Base-by-base conservation (phyloP, 2,113 vertebrate species). In the Callopanchax toddi region DNA sequence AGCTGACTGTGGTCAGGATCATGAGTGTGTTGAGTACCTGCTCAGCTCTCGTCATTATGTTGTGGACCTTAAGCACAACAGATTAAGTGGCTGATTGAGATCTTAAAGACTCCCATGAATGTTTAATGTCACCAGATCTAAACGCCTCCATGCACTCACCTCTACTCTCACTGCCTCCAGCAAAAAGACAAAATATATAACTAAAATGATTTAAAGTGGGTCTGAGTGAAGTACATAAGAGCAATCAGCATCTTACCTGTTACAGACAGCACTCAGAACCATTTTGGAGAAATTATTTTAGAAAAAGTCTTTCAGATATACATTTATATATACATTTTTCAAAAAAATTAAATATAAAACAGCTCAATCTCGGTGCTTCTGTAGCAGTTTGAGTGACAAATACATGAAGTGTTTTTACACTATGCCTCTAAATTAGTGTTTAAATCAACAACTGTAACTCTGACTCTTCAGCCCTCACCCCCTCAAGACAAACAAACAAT, bases 81-180 rank as follows among this genome's bases (percentile, higher is more conserved):
- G 48, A 69, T 56, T 53, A 25, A 63, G 36, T 66, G 34, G 22
- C 25, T 37, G 61, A 44, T 60, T 44, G 50, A 43, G 45, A 42
- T 39, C 32, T 40, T 5, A 1, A 20, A 29, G 5, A 2, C 11
- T 21, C 22, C 4, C 4, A 2, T 25, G 12, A 9, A 13, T 49
- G 25, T 40, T 61, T 61, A 39, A 53, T 18, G 11, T 13, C 36
- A 11, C 36, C 12, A 11, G 36, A 37, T 13, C 20, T 18, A 54
- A 18, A 26, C 3, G 15, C 2, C 5, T 21, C 18, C 15, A 1
- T 17, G 16, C 11, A 32, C 21, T 48, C 21, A 29, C 23, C 39
- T 55, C 32, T 9, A 8, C 21, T 55, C 56, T 64, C 23, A 36
- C 11, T 12, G 1, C 44, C 34, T 32, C 17, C 2, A 18, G 16